phyloP scores from a whole-genome alignment of 2,888 invertebrate species.

The Ptycholaimellus sp. region DNA sequence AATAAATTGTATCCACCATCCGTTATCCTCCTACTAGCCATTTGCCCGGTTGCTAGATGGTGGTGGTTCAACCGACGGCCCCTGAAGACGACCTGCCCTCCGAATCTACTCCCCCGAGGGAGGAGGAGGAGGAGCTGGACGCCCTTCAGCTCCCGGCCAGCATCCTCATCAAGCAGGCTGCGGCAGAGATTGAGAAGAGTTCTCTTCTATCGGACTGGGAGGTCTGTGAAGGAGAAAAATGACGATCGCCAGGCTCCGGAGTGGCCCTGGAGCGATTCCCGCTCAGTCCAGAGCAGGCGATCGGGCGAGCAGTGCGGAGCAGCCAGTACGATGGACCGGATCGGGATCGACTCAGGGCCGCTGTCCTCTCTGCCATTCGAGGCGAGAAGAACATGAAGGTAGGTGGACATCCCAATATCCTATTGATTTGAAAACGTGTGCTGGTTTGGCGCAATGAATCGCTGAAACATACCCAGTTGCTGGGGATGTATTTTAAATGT shows the following conservation, averaged over 20 bases:
- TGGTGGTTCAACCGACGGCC: background rate
- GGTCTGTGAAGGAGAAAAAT: no score
- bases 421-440: no score
- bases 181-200: background rate
- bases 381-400: background rate
- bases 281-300: background rate
- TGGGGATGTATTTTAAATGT: no score
- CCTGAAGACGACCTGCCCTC: background rate
- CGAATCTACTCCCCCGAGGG: background rate
- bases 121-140: background rate
- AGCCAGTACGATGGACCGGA: constrained; percentile 1
- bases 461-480: no score
- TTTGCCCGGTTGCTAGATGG: no score
- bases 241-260: background rate
- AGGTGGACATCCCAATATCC: no score
- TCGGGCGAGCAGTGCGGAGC: background rate
- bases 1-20: no score
- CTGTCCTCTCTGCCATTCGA: background rate
- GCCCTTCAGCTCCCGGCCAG: background rate
- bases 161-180: background rate
- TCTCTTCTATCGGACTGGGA: no score
- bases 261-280: background rate
- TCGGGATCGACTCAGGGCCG: background rate
- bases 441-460: no score
- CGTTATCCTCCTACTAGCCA: no score